phyloP scores from a whole-genome alignment of 2,888 invertebrate genomes.

The Caenorhabditis sp. region DNA sequence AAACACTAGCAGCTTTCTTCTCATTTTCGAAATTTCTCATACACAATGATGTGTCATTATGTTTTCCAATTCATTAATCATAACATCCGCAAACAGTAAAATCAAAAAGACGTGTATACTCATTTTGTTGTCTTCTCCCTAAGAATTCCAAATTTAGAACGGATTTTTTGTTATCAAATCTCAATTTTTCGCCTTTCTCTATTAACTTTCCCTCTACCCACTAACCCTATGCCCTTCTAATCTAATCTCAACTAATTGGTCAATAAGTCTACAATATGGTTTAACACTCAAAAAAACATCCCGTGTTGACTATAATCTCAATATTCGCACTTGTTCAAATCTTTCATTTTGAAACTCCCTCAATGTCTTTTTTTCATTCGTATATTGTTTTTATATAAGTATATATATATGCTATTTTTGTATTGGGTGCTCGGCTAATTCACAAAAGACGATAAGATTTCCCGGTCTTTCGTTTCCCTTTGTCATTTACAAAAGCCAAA shows the following conservation, averaged over 20 bases:
- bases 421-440: slow-evolving; percentile 8
- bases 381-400: not conserved
- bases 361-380: not conserved
- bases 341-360: not conserved
- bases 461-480: slow-evolving; percentile 12
- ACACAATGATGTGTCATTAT: not conserved
- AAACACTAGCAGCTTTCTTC: not conserved
- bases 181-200: not conserved
- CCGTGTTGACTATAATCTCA: not conserved
- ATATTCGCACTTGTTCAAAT: not conserved
- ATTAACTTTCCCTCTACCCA: not conserved
- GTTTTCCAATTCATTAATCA: not conserved
- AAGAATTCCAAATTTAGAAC: slow-evolving; percentile 1
- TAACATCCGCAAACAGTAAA: not conserved
- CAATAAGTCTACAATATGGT: not conserved
- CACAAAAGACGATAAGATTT: slow-evolving; percentile 8
- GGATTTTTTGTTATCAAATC: not conserved
- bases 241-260: too few relatives aligned
- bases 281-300: not conserved
- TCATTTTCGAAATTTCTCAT: not conserved
- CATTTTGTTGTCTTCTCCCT: not conserved
- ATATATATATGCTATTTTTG: not conserved
- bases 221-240: not conserved
- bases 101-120: not conserved
- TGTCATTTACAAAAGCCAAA: not conserved